Conservation (phyloP, 2,797 vertebrate species). For the Onychomys leucogaster region DNA sequence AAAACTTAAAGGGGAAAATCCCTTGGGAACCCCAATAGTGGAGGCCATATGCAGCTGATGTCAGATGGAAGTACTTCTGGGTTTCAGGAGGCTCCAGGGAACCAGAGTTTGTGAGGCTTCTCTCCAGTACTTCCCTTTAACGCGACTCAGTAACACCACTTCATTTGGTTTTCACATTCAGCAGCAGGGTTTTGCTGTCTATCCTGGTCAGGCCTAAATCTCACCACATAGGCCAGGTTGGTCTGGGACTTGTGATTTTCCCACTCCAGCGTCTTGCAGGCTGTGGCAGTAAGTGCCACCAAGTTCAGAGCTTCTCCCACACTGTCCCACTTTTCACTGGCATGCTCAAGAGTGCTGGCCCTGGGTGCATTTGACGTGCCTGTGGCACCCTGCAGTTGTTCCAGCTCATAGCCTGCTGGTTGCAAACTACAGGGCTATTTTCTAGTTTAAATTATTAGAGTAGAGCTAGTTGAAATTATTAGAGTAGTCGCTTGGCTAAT, state of each 20-base stretch:
- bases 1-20: neutral
- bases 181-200: neutral
- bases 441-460: slow-evolving; percentile 28
- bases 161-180: no score
- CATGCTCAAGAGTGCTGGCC: neutral
- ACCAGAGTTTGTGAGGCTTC: neutral
- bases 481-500: slow-evolving; percentile 1
- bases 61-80: neutral
- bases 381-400: neutral
- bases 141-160: neutral
- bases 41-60: neutral
- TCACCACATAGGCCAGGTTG: neutral
- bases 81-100: neutral
- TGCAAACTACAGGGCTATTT: neutral
- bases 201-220: neutral
- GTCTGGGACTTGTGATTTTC: neutral
- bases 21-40: neutral
- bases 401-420: neutral
- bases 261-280: neutral
- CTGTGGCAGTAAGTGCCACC: neutral
- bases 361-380: neutral
- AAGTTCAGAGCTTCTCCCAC: neutral
- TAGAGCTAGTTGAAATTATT: slow-evolving; percentile 10
- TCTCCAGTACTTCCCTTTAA: neutral
- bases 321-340: neutral